Conservation (phyloP, 2,797 vertebrate species). For the Spinibarbus caldwelli region DNA sequence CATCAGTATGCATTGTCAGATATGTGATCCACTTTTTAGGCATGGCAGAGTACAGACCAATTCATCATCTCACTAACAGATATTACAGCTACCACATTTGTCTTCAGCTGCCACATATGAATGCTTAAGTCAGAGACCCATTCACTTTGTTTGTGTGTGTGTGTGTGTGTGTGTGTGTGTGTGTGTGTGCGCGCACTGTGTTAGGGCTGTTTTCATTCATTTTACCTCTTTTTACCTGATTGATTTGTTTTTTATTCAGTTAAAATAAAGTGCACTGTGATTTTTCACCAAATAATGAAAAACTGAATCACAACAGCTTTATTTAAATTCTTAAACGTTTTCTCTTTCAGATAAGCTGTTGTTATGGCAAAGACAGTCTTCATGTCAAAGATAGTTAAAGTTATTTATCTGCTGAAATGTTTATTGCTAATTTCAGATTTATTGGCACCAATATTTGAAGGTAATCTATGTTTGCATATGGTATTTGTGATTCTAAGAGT, state of each 20-base stretch:
- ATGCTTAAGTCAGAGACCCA: slow-evolving; percentile 5
- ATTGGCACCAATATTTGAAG: background rate
- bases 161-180: slow-evolving; percentile 37
- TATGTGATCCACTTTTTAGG: slow-evolving; percentile 49
- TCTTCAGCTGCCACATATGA: slow-evolving; percentile 49
- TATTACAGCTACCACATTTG: slow-evolving; percentile 58
- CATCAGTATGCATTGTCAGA: slow-evolving; percentile 36
- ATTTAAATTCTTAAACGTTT: too few species aligned
- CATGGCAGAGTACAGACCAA: slow-evolving; percentile 52
- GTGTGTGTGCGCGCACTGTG: slow-evolving; percentile 13
- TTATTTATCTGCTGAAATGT: background rate
- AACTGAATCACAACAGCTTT: too few species aligned
- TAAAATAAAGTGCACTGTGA: background rate
- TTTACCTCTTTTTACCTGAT: background rate
- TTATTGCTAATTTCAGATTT: background rate
- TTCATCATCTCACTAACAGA: slow-evolving; percentile 64
- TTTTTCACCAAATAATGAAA: background rate
- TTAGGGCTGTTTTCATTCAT: background rate
- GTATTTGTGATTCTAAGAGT: background rate
- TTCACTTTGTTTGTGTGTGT: slow-evolving; percentile 16
- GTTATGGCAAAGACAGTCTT: background rate
- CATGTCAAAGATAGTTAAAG: background rate
- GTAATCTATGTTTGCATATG: background rate
- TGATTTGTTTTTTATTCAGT: background rate
- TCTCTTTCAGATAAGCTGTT: too few species aligned